phyloP scores from a whole-genome alignment of 2,888 invertebrate genomes.

The Zaprionus lineosus region DNA sequence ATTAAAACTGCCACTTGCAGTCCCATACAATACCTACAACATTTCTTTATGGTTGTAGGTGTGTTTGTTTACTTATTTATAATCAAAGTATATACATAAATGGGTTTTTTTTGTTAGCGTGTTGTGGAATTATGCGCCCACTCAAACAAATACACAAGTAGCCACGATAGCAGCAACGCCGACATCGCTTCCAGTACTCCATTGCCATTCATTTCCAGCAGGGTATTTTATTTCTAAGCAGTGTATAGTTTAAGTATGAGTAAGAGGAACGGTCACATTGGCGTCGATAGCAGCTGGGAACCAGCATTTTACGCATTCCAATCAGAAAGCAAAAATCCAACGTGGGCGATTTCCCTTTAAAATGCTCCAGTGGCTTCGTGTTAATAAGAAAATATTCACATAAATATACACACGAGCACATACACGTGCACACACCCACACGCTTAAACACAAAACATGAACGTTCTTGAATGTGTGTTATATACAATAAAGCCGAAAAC shows the following conservation, averaged over 20 bases:
- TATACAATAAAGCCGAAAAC: conserved; percentile 52
- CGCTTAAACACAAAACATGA: too few species aligned
- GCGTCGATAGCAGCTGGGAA: conserved; percentile 7
- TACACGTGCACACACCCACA: too few species aligned
- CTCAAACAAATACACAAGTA: conserved; percentile 42
- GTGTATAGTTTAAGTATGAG: conserved; percentile 20
- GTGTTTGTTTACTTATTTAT: conserved; percentile 5
- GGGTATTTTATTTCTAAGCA: conserved; percentile 30
- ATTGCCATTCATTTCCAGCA: conserved; percentile 63
- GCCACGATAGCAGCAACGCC: conserved; percentile 30
- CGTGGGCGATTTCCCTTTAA: conserved; percentile 58
- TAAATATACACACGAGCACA: conserved; percentile 1
- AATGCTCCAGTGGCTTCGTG: conserved; percentile 18
- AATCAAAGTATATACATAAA: conserved; percentile 39
- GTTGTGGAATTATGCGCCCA: conserved; percentile 68
- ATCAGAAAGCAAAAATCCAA: conserved; percentile 59
- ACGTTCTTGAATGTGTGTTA: conserved; percentile 32
- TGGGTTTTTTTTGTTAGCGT: conserved; percentile 63
- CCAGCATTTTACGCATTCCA: conserved; percentile 75
- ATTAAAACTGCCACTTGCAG: too few species aligned
- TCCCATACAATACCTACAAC: too few species aligned
- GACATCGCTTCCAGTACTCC: conserved; percentile 57
- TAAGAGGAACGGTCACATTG: conserved; percentile 9
- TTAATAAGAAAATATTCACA: conserved; percentile 10
- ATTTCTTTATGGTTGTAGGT: background rate